Conservation (phyloP, 2,888 invertebrate species). For the Brassicogethes aeneus region DNA sequence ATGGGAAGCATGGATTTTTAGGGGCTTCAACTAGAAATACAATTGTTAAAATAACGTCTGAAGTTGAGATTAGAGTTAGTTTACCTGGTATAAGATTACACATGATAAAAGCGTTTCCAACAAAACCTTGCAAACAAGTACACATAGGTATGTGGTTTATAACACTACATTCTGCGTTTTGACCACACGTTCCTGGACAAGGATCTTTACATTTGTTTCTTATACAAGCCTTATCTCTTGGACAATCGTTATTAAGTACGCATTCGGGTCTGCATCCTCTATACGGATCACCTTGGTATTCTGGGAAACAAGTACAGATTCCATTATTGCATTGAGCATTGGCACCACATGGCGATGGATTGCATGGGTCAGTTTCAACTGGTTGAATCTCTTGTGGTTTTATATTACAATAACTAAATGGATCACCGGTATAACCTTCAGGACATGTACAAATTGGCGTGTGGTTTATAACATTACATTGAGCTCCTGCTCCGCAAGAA, state of each 20-base stretch:
- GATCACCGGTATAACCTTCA: slow-evolving; percentile 67
- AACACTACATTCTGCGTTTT: slow-evolving; percentile 60
- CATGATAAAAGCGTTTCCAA: slow-evolving; percentile 59
- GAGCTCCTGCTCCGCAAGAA: slow-evolving; percentile 62
- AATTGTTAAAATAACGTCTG: too few species aligned
- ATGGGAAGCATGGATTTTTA: slow-evolving; percentile 56
- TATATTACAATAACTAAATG: slow-evolving; percentile 57
- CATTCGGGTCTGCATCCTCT: slow-evolving; percentile 66
- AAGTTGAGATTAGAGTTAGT: not conserved
- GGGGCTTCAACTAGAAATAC: slow-evolving; percentile 36
- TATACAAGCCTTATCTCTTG: slow-evolving; percentile 53
- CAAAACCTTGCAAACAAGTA: slow-evolving; percentile 55
- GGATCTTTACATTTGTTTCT: slow-evolving; percentile 58
- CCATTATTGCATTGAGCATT: slow-evolving; percentile 74
- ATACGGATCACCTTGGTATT: slow-evolving; percentile 71
- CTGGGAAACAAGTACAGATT: slow-evolving; percentile 66
- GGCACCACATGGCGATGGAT: slow-evolving; percentile 75
- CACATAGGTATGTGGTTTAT: slow-evolving; percentile 70
- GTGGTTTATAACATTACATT: slow-evolving; percentile 68
- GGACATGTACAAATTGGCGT: slow-evolving; percentile 67
- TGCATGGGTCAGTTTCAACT: slow-evolving; percentile 51
- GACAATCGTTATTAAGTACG: slow-evolving; percentile 55
- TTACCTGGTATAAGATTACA: slow-evolving; percentile 39
- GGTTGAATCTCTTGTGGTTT: slow-evolving; percentile 39
- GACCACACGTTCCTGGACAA: slow-evolving; percentile 62